phyloP scores from a whole-genome alignment of 2,797 vertebrate genomes.

The Gallinago stenura region DNA sequence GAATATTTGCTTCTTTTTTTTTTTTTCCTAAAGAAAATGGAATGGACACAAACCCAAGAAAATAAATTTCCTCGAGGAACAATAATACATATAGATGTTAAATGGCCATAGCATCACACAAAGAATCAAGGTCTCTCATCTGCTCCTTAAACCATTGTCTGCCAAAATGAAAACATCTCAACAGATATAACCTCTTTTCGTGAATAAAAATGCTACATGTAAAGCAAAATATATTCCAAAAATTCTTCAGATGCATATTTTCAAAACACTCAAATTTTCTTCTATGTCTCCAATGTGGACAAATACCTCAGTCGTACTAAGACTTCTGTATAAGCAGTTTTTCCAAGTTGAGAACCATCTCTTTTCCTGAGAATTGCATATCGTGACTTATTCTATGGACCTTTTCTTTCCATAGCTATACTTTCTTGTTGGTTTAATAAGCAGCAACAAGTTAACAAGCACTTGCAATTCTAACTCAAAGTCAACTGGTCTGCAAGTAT shows the following conservation, averaged over 20 bases:
- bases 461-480: background rate
- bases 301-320: background rate
- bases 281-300: background rate
- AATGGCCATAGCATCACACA: background rate
- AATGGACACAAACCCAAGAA: background rate
- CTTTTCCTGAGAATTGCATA: background rate
- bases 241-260: background rate
- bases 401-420: background rate
- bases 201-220: background rate
- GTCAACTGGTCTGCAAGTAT: background rate
- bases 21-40: background rate
- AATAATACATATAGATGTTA: background rate
- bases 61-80: background rate
- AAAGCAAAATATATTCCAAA: conserved; percentile 2
- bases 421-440: background rate
- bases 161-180: background rate
- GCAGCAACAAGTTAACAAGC: background rate
- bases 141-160: background rate
- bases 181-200: background rate
- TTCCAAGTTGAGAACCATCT: background rate
- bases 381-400: background rate
- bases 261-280: background rate
- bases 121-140: background rate
- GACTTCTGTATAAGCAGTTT: background rate
- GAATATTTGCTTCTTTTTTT: background rate